Evolutionary conservation across 2,113 vertebrate species (phyloP).

Genomic region (Xiphorhynchus elegans): DNA sequence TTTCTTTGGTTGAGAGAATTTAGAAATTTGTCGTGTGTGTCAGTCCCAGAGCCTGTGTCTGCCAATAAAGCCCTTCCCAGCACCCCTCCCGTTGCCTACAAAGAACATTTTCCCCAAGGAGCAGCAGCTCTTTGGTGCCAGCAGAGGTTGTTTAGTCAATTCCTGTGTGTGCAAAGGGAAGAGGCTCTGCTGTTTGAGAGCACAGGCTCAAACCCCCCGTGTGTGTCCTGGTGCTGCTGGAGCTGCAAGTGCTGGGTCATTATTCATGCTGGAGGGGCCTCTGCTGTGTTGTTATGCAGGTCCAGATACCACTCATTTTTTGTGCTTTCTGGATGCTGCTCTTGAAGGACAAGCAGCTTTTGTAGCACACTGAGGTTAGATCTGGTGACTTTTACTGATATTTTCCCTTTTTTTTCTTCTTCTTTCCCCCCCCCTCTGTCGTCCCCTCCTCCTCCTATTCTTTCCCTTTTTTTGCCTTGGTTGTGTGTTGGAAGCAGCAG

Average conservation of each 20-base stretch:
- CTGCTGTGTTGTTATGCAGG: background rate
- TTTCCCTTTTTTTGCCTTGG: background rate
- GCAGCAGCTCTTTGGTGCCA: background rate
- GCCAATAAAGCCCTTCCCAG: background rate
- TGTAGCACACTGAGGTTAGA: background rate
- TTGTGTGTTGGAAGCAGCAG: background rate
- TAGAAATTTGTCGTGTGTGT: background rate
- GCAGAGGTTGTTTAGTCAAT: background rate
- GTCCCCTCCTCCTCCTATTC: rapidly evolving
- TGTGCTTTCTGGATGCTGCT: background rate
- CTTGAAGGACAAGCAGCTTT: background rate
- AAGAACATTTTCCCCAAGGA: background rate
- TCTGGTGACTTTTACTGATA: background rate
- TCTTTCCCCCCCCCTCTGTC: background rate
- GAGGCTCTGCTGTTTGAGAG: background rate
- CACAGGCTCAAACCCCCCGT: rapidly evolving
- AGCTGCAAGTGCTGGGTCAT: background rate
- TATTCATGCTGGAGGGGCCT: background rate
- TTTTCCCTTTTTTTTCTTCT: background rate
- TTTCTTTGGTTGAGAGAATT: background rate
- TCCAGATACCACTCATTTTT: background rate
- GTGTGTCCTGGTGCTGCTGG: background rate
- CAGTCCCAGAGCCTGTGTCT: background rate
- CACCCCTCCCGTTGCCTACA: background rate
- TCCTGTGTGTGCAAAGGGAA: background rate